Percentiles rank a stretch among this genome's conserved stretches.
phyloP scores from a whole-genome alignment of 2,888 invertebrate species.

The Drosophila neonasuta region DNA sequence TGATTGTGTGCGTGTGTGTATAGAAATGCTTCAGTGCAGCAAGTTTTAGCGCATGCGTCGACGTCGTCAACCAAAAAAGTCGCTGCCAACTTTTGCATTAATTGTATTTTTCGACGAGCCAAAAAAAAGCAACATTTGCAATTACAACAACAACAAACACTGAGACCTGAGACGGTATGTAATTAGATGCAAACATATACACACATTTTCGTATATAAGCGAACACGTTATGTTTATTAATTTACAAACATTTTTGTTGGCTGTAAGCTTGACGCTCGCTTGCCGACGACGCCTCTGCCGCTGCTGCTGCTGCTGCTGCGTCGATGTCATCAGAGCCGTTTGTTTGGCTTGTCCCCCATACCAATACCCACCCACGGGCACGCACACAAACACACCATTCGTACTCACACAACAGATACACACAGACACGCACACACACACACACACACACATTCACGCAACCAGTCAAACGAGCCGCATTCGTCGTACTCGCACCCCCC shows the following conservation, averaged over 20 bases:
- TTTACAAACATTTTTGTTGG: constrained; percentile 33
- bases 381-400: constrained; percentile 13
- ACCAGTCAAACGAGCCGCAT: constrained; percentile 49
- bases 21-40: constrained; percentile 60
- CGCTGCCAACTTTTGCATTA: constrained; percentile 62
- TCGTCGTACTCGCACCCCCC: constrained; percentile 5
- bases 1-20: constrained; percentile 53
- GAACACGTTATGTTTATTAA: constrained; percentile 43
- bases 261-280: constrained; percentile 14
- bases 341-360: constrained; percentile 36
- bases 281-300: constrained; percentile 1
- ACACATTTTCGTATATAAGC: background rate
- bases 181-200: background rate
- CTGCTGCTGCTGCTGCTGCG: constrained; percentile 9
- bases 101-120: constrained; percentile 59
- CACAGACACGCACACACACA: constrained; percentile 30
- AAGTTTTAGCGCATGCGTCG: constrained; percentile 67
- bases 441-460: constrained; percentile 16
- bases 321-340: constrained; percentile 53
- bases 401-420: constrained; percentile 1
- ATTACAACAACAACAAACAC: constrained; percentile 33
- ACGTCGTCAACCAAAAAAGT: constrained; percentile 27
- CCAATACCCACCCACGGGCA: constrained; percentile 6
- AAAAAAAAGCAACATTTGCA: constrained; percentile 32
- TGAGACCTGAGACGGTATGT: constrained; percentile 53